phyloP scores from a whole-genome alignment of 2,113 vertebrate species.

The Peromyscus polionotus region DNA sequence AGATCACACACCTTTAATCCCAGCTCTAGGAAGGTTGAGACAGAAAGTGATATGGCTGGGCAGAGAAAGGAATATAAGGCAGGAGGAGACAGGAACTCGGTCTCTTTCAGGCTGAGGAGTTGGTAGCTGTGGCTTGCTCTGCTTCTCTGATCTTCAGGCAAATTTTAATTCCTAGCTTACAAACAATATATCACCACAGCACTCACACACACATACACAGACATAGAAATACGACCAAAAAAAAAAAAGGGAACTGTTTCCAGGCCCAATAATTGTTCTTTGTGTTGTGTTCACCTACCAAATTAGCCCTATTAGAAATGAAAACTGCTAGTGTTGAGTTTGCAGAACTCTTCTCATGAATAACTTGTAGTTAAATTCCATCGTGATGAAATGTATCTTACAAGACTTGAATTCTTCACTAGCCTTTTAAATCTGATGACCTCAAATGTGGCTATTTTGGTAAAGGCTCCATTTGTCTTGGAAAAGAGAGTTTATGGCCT shows the following conservation, averaged over 20 bases:
- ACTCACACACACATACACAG: neutral
- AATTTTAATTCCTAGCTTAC: no score
- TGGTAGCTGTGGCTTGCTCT: no score
- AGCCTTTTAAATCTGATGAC: neutral
- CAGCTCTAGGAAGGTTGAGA: no score
- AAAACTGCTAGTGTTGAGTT: neutral
- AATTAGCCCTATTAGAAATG: neutral
- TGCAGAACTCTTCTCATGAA: neutral
- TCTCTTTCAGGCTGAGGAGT: no score
- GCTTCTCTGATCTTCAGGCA: no score
- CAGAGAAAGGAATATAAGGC: no score
- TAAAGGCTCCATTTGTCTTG: neutral
- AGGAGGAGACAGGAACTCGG: no score
- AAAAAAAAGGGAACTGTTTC: neutral
- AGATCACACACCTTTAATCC: no score
- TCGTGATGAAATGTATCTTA: neutral
- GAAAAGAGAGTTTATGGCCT: slow-evolving; percentile 29
- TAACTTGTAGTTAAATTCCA: slow-evolving; percentile 20
- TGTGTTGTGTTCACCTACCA: neutral
- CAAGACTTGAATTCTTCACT: neutral
- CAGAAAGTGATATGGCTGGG: no score
- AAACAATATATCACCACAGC: no score
- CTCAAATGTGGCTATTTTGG: neutral
- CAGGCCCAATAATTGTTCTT: neutral
- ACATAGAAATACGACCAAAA: neutral